Percentiles rank a stretch among this genome's conserved stretches.
Evolutionary conservation across 1,140 invertebrate species (phyloP).

Genomic region (Pseudomyrmex flavicornis): DNA sequence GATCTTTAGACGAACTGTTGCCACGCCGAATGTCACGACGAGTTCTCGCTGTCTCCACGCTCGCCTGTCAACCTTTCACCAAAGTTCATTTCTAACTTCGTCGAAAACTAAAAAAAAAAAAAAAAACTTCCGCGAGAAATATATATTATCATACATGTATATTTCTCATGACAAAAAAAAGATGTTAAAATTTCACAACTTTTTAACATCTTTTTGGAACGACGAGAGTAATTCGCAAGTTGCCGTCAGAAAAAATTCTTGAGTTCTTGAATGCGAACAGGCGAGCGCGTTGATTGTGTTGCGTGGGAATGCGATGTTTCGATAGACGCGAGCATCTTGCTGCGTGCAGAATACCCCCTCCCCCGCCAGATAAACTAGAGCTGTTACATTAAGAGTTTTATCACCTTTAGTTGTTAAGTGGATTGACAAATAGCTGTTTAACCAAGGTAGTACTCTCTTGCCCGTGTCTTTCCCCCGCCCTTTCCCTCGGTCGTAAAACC

Average conservation of each 20-base stretch:
- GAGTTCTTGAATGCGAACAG: neutral
- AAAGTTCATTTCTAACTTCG: slow-evolving; percentile 10
- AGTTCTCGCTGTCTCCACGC: slow-evolving; percentile 35
- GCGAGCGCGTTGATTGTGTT: slow-evolving; percentile 44
- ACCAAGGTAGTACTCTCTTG: slow-evolving; percentile 66
- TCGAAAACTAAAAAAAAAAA: neutral
- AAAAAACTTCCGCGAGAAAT: too few relatives aligned
- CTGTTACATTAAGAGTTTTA: slow-evolving; percentile 53
- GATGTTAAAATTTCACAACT: neutral
- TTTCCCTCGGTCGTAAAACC: slow-evolving; percentile 57
- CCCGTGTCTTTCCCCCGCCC: slow-evolving; percentile 35
- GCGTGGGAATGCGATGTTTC: slow-evolving; percentile 72
- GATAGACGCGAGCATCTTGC: slow-evolving; percentile 82
- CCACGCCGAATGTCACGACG: slow-evolving; percentile 57
- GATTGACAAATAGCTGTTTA: slow-evolving; percentile 64
- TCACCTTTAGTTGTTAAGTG: slow-evolving; percentile 66
- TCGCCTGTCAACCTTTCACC: slow-evolving; percentile 14
- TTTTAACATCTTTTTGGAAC: neutral
- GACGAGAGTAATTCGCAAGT: neutral
- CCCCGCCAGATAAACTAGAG: slow-evolving; percentile 64
- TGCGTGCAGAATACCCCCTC: slow-evolving; percentile 73
- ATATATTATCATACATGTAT: too few relatives aligned
- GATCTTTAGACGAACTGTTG: slow-evolving; percentile 70
- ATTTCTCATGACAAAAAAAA: too few relatives aligned
- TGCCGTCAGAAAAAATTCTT: neutral